Evolutionary conservation across 2,888 invertebrate genomes (phyloP).

Genomic region (Tillus elongatus): DNA sequence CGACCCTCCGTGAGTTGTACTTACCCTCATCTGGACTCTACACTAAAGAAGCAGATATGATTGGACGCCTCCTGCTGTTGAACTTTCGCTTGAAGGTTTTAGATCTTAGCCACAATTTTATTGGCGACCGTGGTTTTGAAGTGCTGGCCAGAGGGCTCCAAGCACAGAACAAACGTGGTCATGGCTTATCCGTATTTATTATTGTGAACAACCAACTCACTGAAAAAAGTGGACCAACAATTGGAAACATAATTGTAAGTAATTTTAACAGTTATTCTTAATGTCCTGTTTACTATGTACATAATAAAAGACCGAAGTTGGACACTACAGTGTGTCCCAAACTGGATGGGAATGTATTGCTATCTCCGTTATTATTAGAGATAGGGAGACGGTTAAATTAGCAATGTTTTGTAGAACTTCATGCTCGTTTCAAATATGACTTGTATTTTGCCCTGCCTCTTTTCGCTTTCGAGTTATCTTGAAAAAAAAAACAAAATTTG

Average conservation of each 20-base stretch:
- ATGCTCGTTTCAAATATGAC: too few species aligned
- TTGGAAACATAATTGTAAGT: slow-evolving; percentile 35
- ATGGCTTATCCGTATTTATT: slow-evolving; percentile 33
- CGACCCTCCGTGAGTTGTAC: slow-evolving; percentile 32
- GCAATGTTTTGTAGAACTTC: too few species aligned
- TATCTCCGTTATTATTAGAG: too few species aligned
- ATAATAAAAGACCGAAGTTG: too few species aligned
- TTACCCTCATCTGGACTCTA: slow-evolving; percentile 35
- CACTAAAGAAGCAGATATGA: slow-evolving; percentile 35
- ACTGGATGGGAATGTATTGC: too few species aligned
- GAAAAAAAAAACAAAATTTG: too few species aligned
- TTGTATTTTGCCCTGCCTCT: too few species aligned
- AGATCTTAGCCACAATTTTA: slow-evolving; percentile 37
- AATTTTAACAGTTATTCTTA: too few species aligned
- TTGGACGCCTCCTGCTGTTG: slow-evolving; percentile 30
- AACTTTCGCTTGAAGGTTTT: slow-evolving; percentile 33
- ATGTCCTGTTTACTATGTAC: too few species aligned
- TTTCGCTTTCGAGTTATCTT: too few species aligned
- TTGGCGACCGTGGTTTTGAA: slow-evolving; percentile 37
- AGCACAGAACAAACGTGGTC: slow-evolving; percentile 26
- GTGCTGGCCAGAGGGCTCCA: slow-evolving; percentile 33
- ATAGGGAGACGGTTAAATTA: too few species aligned
- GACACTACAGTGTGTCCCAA: too few species aligned
- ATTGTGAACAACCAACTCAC: slow-evolving; percentile 37
- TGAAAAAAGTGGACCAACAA: slow-evolving; percentile 34